Base-by-base conservation (phyloP, 2,888 invertebrate genomes). In the Dioctria rufipes region DNA sequence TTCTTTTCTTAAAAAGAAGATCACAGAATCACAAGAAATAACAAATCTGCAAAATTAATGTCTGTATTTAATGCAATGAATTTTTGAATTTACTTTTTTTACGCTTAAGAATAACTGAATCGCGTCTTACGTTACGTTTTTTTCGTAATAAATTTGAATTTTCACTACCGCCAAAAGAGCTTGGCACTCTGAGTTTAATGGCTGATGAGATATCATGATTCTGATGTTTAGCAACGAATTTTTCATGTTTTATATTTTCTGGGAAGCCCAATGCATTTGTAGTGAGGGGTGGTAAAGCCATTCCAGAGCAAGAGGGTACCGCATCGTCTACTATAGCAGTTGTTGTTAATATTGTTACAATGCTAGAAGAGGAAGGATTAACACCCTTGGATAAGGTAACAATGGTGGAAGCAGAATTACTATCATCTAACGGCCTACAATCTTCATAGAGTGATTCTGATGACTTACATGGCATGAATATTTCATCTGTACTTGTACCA, bases 1-100 rank as follows among this genome's bases (percentile, higher is more conserved):
- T 25, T 25, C 25, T 25, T 25, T 67, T 67, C 67, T 67, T 46
- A 43, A 43, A 67, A 25, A 67, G 46, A 67, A 13, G 67, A 67
- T 67, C 67, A 67, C 67, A 67, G 67, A 43, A 67, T 46, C 46
- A 46, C 67, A 67, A 67, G 13, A 65, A 42, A 46, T 67, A 67
- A 67, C 67, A 67, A 67, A 42, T 67, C 11, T 25, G n/a, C 25
- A 13, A 43, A 66, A 66, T 42, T n/a, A 42, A n/a, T 75, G 46
- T 6, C 37, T 71, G 11, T 11, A 61, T 78, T 82, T 69, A 82
- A 80, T 82, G 82, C 6, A 69, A 51, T 5, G 78, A 51, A 67
- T 78, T 78, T 79, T 82, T 82, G 13, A 73, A 49, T 67, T 82
- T 82, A 67, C 75, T 82, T 69, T 80, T 82, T 63, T 80, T 82